phyloP scores from a whole-genome alignment of 2,113 vertebrate species.

The Cettia cetti region DNA sequence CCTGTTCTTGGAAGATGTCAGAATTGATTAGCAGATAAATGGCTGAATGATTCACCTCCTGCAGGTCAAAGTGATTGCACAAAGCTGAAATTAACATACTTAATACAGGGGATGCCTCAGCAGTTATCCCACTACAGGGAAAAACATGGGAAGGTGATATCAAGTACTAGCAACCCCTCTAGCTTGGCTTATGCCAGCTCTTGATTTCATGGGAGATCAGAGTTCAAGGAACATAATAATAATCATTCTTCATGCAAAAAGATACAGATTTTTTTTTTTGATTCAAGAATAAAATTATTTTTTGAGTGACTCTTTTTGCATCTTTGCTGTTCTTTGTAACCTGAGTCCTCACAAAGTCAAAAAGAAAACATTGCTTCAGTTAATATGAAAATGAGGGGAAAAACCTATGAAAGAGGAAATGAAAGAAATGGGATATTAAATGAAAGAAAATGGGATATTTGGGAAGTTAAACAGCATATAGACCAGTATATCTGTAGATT shows the following conservation, averaged over 20 bases:
- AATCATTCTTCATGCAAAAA: neutral
- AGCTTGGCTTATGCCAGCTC: neutral
- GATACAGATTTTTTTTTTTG: neutral
- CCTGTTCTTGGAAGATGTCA: conserved; percentile 62
- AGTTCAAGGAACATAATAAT: neutral
- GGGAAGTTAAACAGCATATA: neutral
- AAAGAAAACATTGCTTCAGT: neutral
- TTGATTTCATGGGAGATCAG: neutral
- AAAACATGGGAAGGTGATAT: neutral
- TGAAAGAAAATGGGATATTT: neutral
- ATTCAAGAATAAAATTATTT: neutral
- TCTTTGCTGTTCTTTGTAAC: neutral
- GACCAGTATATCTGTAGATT: neutral
- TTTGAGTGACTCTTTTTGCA: neutral
- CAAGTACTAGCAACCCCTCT: neutral
- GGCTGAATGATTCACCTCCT: conserved; percentile 66
- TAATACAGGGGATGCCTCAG: conserved; percentile 42
- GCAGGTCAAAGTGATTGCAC: conserved; percentile 65
- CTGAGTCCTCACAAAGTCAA: neutral
- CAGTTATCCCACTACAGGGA: conserved; percentile 31
- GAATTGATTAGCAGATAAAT: conserved; percentile 69
- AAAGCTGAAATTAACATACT: conserved; percentile 55
- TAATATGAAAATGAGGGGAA: neutral
- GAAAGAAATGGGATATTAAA: neutral
- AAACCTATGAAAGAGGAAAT: neutral